Conservation (phyloP, 2,888 invertebrate genomes). For the Drosophila austrosaltans region DNA sequence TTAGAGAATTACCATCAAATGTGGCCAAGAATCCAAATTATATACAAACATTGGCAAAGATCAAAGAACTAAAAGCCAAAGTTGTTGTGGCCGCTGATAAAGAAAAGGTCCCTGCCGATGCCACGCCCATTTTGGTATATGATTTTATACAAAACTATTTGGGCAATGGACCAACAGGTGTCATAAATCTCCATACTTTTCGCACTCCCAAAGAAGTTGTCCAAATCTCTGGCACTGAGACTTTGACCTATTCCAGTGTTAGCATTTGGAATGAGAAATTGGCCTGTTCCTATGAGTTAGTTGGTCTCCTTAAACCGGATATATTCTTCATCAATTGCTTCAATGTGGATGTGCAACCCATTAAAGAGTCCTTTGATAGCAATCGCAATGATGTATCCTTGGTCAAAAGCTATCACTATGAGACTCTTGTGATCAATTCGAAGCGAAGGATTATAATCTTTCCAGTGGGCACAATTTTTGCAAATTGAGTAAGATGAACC, state of each 20-base stretch:
- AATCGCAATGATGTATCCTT: conserved; percentile 63
- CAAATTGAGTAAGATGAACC: conserved; percentile 66
- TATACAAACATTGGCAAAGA: conserved; percentile 46
- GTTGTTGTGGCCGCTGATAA: conserved; percentile 45
- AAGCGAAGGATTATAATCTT: conserved; percentile 78
- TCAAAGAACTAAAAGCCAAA: conserved; percentile 63
- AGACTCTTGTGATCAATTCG: conserved; percentile 62
- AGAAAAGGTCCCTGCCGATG: conserved; percentile 23
- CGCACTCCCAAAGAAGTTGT: conserved; percentile 81
- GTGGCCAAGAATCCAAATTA: conserved; percentile 48
- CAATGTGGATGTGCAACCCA: conserved; percentile 56
- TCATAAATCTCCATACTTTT: conserved; percentile 78
- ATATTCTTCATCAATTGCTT: conserved; percentile 79
- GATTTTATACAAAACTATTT: conserved; percentile 77
- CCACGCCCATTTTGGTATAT: conserved; percentile 69
- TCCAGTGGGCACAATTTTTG: conserved; percentile 81
- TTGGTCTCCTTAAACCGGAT: conserved; percentile 54
- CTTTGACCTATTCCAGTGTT: conserved; percentile 51
- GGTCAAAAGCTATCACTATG: conserved; percentile 80
- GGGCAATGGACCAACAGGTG: conserved; percentile 51
- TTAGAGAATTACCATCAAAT: conserved; percentile 53
- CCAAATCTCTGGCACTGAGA: conserved; percentile 66
- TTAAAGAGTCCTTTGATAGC: conserved; percentile 39
- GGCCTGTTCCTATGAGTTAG: conserved; percentile 79
- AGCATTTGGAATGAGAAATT: conserved; percentile 81